These are phyloP conservation scores for Drosophila pullipes DNA, from an alignment of 2,888 invertebrate species.

Conservation along the genomic window DNA sequence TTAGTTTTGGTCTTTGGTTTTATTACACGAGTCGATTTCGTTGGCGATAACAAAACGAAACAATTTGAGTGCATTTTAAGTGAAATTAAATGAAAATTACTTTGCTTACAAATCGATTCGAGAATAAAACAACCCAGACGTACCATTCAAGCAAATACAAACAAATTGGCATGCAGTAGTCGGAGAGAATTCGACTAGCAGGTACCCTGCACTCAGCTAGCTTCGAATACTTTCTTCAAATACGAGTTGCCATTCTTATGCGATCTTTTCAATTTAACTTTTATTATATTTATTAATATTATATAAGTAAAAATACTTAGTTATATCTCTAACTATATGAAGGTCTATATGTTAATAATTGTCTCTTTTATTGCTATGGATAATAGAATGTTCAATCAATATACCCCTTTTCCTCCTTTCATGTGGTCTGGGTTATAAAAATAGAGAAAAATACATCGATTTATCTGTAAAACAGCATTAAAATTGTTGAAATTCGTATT, in stretches of 20 bases:
- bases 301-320: neutral
- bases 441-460: neutral
- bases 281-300: too few relatives aligned
- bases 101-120: conserved; percentile 44
- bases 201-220: neutral
- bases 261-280: neutral
- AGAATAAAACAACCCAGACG: conserved; percentile 14
- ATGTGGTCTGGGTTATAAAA: neutral
- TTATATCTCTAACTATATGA: neutral
- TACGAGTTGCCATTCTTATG: neutral
- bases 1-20: conserved; percentile 34
- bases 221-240: neutral
- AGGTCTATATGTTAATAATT: neutral
- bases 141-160: neutral
- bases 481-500: neutral
- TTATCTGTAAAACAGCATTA: neutral
- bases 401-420: neutral
- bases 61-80: conserved; percentile 74
- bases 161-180: neutral
- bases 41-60: conserved; percentile 59
- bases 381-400: neutral
- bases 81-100: conserved; percentile 74
- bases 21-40: conserved; percentile 58
- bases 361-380: neutral
- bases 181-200: neutral